Conservation (phyloP, 2,888 invertebrate genomes). For the Caenorhabditis wallacei region DNA sequence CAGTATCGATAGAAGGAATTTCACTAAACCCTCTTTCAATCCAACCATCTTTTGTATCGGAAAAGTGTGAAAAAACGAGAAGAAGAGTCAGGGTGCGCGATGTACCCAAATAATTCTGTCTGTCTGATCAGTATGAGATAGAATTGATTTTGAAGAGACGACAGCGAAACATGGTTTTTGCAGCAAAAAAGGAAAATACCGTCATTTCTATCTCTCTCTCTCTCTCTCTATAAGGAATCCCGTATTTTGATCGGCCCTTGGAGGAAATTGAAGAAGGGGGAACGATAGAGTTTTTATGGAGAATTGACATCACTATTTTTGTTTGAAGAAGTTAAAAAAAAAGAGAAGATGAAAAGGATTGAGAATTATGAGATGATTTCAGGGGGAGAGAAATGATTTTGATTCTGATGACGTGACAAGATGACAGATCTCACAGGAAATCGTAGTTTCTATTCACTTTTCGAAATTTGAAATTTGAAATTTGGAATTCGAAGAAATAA, state of each 20-base stretch:
- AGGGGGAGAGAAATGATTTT: background rate
- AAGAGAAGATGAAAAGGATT: background rate
- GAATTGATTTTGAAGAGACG: background rate
- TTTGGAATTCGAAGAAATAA: background rate
- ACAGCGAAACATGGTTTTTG: constrained; percentile 1
- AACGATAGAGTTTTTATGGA: constrained; percentile 25
- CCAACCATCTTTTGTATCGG: constrained; percentile 5
- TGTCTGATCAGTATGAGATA: constrained; percentile 8
- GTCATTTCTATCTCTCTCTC: background rate
- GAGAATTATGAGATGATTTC: constrained; percentile 10
- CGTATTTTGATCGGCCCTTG: constrained; percentile 17
- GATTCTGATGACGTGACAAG: constrained; percentile 5
- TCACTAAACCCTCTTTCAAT: constrained; percentile 18
- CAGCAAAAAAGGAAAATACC: constrained; percentile 5
- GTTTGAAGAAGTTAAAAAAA: background rate
- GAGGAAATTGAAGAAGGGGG: background rate
- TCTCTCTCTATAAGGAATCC: background rate
- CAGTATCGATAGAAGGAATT: constrained; percentile 10
- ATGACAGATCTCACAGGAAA: constrained; percentile 10
- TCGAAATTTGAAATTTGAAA: too few relatives aligned
- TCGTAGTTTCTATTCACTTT: constrained; percentile 33
- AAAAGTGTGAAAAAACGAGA: constrained; percentile 20
- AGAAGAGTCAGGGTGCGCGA: constrained; percentile 9
- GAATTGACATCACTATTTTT: constrained; percentile 34
- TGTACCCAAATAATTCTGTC: constrained; percentile 30